A percentile compares a stretch with the other conserved stretches of the same genome.
Conservation (phyloP, 1,140 invertebrate species). For the Tetragnatha versicolor region DNA sequence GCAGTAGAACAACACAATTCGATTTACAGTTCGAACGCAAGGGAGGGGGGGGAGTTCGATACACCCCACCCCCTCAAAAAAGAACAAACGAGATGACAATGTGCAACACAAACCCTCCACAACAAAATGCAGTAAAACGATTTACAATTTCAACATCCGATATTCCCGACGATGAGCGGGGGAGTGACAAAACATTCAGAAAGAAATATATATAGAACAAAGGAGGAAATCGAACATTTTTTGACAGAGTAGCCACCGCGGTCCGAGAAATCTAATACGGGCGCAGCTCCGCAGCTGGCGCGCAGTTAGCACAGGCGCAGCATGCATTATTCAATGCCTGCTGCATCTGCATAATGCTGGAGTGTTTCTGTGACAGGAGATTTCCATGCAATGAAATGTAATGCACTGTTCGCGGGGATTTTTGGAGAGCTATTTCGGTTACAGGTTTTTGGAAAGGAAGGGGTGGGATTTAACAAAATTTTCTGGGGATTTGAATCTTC, state of each 20-base stretch:
- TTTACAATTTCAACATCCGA: slow-evolving; percentile 6
- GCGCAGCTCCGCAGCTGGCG: too few relatives aligned
- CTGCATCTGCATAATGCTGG: slow-evolving; percentile 20
- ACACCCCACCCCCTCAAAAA: neutral
- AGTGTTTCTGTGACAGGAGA: neutral
- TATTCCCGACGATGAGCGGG: neutral
- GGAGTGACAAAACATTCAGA: neutral
- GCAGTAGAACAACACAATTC: neutral
- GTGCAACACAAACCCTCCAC: neutral
- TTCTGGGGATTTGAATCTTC: too few relatives aligned
- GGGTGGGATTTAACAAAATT: neutral
- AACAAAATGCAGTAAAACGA: neutral
- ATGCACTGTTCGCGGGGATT: neutral
- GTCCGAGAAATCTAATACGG: slow-evolving; percentile 12
- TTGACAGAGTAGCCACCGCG: slow-evolving; percentile 22
- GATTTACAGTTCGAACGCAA: too few relatives aligned
- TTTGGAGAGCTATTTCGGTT: too few relatives aligned
- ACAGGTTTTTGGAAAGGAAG: neutral
- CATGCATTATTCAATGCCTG: too few relatives aligned
- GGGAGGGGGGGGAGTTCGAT: too few relatives aligned
- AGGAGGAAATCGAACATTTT: neutral
- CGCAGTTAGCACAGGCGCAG: too few relatives aligned
- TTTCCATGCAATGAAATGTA: slow-evolving; percentile 21
- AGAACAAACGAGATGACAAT: neutral
- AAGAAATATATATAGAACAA: neutral